phyloP scores from a whole-genome alignment of 2,113 vertebrate genomes.

The Pollimyrus isidori region DNA sequence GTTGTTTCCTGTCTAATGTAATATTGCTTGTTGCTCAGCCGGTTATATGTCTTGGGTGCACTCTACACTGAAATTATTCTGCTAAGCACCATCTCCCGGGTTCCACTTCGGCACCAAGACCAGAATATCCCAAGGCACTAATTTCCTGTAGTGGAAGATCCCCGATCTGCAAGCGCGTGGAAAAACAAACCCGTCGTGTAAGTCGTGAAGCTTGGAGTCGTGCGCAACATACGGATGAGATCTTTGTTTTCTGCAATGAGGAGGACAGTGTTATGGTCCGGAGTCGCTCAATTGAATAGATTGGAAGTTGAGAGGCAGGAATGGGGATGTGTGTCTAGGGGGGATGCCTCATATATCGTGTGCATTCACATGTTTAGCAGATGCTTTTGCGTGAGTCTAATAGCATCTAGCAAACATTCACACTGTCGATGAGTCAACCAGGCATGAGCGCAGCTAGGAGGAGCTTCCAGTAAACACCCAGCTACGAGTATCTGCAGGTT shows the following conservation, averaged over 20 bases:
- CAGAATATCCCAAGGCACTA: not conserved
- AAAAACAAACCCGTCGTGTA: not conserved
- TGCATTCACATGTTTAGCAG: not conserved
- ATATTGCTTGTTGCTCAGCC: not conserved
- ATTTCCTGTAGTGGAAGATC: not conserved
- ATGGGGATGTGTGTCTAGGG: not conserved
- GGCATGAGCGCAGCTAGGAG: not conserved
- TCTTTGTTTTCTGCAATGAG: constrained; percentile 4
- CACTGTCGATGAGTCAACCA: not conserved
- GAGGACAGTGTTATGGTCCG: not conserved
- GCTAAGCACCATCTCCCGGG: not conserved
- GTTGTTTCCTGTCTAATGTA: not conserved
- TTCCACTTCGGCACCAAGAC: not conserved
- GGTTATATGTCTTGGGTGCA: not conserved
- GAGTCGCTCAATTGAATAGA: constrained; percentile 7
- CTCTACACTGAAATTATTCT: not conserved
- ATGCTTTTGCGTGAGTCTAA: not conserved
- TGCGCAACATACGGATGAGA: not conserved
- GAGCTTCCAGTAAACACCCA: not conserved
- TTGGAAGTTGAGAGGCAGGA: not conserved
- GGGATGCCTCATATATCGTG: not conserved
- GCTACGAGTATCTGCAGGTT: too few relatives aligned
- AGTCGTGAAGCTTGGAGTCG: not conserved
- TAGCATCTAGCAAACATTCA: not conserved
- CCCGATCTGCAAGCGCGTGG: not conserved